Evolutionary conservation across 2,888 invertebrate genomes (phyloP).

Genomic region (Chloroclystis v-ata): DNA sequence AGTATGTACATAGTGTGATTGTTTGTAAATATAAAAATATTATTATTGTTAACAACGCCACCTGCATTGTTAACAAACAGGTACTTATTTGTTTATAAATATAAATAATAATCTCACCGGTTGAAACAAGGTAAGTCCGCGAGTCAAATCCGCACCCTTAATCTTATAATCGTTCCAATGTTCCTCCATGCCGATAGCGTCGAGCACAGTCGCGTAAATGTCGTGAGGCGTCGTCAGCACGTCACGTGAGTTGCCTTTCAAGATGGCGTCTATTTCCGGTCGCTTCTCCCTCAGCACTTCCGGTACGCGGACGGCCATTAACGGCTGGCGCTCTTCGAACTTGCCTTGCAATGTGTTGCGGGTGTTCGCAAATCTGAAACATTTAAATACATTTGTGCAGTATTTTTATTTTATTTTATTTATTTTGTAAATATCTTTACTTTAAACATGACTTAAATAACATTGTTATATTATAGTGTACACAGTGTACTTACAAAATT

Average conservation of each 20-base stretch:
- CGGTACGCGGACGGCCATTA: conserved; percentile 83
- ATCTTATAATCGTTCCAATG: conserved; percentile 55
- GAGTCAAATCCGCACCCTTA: conserved; percentile 69
- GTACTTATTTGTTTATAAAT: too few species aligned
- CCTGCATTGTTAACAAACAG: too few species aligned
- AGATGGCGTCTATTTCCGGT: conserved; percentile 74
- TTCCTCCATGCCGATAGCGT: conserved; percentile 76
- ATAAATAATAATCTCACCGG: too few species aligned
- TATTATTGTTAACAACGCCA: too few species aligned
- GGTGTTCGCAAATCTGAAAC: conserved; percentile 23
- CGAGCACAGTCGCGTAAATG: conserved; percentile 82
- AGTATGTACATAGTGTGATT: too few species aligned
- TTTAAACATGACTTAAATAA: too few species aligned
- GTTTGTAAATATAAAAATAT: too few species aligned
- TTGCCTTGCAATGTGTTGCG: conserved; percentile 31
- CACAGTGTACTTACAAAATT: too few species aligned
- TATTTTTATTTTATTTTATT: too few species aligned
- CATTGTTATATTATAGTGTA: too few species aligned
- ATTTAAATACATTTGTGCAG: too few species aligned
- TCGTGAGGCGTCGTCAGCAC: conserved; percentile 88
- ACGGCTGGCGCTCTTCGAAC: conserved; percentile 34
- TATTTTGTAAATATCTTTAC: too few species aligned
- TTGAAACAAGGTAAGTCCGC: conserved; percentile 80
- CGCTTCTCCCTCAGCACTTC: conserved; percentile 80
- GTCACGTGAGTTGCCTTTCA: conserved; percentile 67